Conservation (phyloP, 2,797 vertebrate genomes). For the Melanotaenia parkinsoni region DNA sequence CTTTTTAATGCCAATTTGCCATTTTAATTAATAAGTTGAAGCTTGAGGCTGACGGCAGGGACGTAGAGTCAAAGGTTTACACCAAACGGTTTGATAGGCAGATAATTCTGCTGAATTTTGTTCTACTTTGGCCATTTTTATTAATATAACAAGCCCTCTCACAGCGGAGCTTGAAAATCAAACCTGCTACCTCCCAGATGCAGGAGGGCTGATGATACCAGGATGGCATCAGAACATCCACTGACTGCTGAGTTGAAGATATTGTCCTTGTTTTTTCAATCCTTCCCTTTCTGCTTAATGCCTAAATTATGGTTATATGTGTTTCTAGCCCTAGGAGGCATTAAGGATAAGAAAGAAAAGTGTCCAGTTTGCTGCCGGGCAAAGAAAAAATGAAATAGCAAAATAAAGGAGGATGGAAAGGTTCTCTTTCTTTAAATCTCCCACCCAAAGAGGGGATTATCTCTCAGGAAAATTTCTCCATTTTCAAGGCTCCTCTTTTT, state of each 20-base stretch:
- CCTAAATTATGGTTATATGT: constrained; percentile 26
- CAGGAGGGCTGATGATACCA: constrained; percentile 11
- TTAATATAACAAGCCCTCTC: constrained; percentile 14
- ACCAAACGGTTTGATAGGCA: constrained; percentile 41
- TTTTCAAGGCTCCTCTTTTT: constrained; percentile 49
- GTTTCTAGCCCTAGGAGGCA: constrained; percentile 37
- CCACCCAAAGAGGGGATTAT: constrained; percentile 58
- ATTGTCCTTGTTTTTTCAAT: constrained; percentile 5
- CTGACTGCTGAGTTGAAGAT: background rate
- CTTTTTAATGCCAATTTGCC: constrained; percentile 40
- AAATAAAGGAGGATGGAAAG: constrained; percentile 63
- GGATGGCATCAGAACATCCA: constrained; percentile 5
- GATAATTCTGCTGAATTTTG: constrained; percentile 21
- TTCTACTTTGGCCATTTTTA: constrained; percentile 24
- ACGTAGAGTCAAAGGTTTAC: constrained; percentile 42
- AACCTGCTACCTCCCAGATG: constrained; percentile 4
- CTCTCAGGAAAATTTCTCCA: constrained; percentile 49
- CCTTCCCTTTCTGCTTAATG: constrained; percentile 9
- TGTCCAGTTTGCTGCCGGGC: constrained; percentile 26
- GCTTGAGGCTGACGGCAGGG: constrained; percentile 34
- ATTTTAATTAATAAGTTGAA: constrained; percentile 51
- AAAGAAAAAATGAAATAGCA: constrained; percentile 47
- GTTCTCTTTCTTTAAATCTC: constrained; percentile 39
- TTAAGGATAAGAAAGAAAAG: constrained; percentile 32
- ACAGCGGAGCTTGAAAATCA: constrained; percentile 3